These are phyloP conservation scores for Drosophila phalerata DNA, from an alignment of 2,888 invertebrate species.

Conservation along the genomic window DNA sequence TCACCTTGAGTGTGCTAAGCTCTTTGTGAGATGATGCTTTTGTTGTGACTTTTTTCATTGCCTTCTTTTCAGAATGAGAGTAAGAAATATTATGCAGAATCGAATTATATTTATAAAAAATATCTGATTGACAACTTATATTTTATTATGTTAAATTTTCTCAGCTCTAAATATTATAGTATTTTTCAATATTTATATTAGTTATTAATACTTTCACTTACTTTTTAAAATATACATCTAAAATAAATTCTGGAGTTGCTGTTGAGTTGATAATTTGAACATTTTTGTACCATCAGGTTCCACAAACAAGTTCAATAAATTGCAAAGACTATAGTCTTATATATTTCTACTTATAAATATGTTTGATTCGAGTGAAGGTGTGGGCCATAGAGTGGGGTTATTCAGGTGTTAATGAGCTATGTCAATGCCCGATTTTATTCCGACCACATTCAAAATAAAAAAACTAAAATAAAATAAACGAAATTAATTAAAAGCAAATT, in stretches of 20 bases:
- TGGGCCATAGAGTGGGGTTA: constrained; percentile 13
- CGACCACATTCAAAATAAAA: constrained; percentile 5
- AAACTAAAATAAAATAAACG: neutral
- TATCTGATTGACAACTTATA: no score
- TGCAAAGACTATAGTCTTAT: neutral
- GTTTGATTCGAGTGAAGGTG: neutral
- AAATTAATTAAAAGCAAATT: constrained; percentile 15
- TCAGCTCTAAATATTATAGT: neutral
- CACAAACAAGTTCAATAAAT: constrained; percentile 22
- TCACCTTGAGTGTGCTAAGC: constrained; percentile 43
- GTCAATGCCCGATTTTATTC: constrained; percentile 19
- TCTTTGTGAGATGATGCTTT: constrained; percentile 8
- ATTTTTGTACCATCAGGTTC: constrained; percentile 5
- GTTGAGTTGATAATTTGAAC: constrained; percentile 1
- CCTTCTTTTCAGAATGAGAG: neutral
- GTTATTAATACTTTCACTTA: no score
- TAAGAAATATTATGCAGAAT: neutral
- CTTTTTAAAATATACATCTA: no score
- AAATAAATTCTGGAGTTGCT: neutral
- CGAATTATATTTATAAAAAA: neutral
- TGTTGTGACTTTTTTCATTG: neutral
- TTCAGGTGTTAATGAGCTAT: constrained; percentile 48
- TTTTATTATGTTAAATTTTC: neutral
- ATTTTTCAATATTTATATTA: no score
- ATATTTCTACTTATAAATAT: no score